A percentile compares a stretch with the other conserved stretches of the same genome.
Conservation (phyloP, 2,797 vertebrate genomes). For the Eulemur mongoz region DNA sequence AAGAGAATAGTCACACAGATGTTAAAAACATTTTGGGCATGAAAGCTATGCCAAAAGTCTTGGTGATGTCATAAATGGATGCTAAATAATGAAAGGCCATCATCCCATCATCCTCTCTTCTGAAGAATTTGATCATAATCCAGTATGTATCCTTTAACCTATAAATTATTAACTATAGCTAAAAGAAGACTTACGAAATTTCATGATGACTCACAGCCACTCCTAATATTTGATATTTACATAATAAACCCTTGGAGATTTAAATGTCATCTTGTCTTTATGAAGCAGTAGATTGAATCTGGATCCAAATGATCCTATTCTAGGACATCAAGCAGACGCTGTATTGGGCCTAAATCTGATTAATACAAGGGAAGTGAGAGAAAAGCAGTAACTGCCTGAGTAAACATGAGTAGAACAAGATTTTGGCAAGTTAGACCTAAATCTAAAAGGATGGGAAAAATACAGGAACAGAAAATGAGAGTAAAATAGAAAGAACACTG, state of each 20-base stretch:
- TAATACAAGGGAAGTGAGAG: neutral
- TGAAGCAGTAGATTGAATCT: constrained; percentile 37
- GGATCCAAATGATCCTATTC: constrained; percentile 33
- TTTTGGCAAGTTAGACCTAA: neutral
- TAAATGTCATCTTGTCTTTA: constrained; percentile 47
- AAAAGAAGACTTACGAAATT: constrained; percentile 59
- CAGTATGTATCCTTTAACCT: constrained; percentile 44
- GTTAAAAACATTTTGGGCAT: constrained; percentile 69
- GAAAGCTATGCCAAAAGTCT: constrained; percentile 56
- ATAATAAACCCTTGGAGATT: constrained; percentile 44
- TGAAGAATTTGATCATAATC: constrained; percentile 60
- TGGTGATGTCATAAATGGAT: constrained; percentile 58
- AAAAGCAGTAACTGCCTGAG: neutral
- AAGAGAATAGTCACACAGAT: constrained; percentile 63
- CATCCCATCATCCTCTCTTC: constrained; percentile 5
- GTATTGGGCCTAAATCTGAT: neutral
- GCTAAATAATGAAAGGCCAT: constrained; percentile 51
- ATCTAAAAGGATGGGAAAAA: neutral
- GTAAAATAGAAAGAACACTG: neutral
- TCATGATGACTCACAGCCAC: constrained; percentile 35
- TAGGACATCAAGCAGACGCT: constrained; percentile 1
- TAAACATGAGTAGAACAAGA: neutral
- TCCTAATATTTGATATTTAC: constrained; percentile 59
- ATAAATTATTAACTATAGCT: constrained; percentile 68
- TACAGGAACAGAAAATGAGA: neutral